Percentiles rank a stretch among this genome's conserved stretches.
Conservation (phyloP, 1,140 invertebrate species). For the Tachypleus tridentatus region DNA sequence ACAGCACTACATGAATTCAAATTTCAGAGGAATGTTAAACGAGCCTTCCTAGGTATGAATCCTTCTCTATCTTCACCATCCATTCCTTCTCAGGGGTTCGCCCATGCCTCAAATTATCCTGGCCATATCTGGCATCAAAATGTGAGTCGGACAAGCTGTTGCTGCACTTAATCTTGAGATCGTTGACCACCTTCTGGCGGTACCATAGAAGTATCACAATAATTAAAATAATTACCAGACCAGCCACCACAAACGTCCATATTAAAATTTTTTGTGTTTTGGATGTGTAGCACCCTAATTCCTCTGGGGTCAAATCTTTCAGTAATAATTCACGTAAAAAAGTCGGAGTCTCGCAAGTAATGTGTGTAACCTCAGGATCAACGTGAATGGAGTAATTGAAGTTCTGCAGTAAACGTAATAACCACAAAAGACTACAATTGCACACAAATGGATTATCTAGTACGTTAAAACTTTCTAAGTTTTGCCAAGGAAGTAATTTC, state of each 20-base stretch:
- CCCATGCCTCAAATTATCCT: too few relatives aligned
- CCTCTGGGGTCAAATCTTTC: not conserved
- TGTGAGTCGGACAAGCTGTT: too few relatives aligned
- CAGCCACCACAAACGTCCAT: not conserved
- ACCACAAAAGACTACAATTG: slow-evolving; percentile 74
- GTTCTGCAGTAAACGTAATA: slow-evolving; percentile 31
- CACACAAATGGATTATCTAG: slow-evolving; percentile 71
- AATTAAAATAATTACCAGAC: not conserved
- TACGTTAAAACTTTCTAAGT: slow-evolving; percentile 35
- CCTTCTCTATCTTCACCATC: too few relatives aligned
- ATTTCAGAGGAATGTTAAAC: too few relatives aligned
- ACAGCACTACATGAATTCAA: too few relatives aligned
- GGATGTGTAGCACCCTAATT: not conserved
- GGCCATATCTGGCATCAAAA: too few relatives aligned
- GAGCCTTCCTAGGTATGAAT: too few relatives aligned
- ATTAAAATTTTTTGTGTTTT: not conserved
- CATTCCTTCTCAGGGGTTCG: too few relatives aligned
- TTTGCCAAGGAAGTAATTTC: slow-evolving; percentile 16
- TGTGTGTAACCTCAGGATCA: not conserved
- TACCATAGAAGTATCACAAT: not conserved
- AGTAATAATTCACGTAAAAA: not conserved
- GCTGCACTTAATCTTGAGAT: too few relatives aligned
- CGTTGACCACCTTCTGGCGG: not conserved
- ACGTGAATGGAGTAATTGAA: not conserved
- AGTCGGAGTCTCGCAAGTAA: not conserved